phyloP scores from a whole-genome alignment of 2,113 vertebrate genomes.

The Equus quagga region DNA sequence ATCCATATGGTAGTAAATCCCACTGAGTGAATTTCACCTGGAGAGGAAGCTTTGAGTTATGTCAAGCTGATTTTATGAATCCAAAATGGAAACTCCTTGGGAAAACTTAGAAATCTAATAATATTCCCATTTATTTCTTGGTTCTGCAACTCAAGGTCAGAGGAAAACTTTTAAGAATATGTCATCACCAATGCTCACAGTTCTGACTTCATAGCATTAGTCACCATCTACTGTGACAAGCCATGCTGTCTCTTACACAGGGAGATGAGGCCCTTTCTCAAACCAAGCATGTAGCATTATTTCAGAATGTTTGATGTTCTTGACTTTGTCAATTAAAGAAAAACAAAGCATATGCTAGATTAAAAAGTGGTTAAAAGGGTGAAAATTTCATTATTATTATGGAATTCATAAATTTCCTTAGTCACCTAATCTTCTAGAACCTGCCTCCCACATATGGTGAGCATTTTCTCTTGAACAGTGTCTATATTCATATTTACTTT shows the following conservation, averaged over 20 bases:
- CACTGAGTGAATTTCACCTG: background rate
- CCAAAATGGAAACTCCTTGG: constrained; percentile 14
- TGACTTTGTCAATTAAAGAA: background rate
- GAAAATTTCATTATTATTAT: background rate
- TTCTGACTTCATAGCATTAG: background rate
- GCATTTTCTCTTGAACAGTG: background rate
- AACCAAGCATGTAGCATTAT: background rate
- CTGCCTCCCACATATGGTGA: background rate
- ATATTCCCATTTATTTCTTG: background rate
- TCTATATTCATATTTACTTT: background rate
- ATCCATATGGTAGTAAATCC: background rate
- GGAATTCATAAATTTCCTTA: background rate
- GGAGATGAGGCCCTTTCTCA: background rate
- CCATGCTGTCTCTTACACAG: background rate
- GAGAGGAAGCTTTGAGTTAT: background rate
- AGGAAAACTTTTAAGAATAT: background rate
- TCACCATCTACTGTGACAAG: background rate
- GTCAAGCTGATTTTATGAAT: constrained; percentile 23
- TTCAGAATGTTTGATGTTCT: background rate
- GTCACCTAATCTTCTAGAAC: background rate
- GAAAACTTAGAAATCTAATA: constrained; percentile 27
- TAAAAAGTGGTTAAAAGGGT: background rate
- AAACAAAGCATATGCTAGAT: background rate
- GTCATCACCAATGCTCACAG: background rate
- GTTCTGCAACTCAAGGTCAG: constrained; percentile 25